Percentiles rank a stretch among this genome's conserved stretches.
These are phyloP conservation scores for Adelges cooleyi DNA, from an alignment of 1,140 invertebrate genomes.

Conservation along the genomic window DNA sequence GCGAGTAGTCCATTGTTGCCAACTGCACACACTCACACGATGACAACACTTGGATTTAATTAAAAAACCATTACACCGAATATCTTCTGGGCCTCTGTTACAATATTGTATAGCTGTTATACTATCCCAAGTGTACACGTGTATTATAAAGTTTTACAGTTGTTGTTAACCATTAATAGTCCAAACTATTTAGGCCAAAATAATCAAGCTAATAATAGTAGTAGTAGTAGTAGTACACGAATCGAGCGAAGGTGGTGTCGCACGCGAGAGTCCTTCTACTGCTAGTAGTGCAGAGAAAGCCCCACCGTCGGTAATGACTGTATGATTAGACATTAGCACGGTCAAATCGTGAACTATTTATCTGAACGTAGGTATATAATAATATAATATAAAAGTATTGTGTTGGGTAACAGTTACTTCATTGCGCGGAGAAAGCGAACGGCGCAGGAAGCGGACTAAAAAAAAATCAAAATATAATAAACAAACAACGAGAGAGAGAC, in stretches of 20 bases:
- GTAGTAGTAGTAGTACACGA: not conserved
- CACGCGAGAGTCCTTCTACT: too few relatives aligned
- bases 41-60: constrained; percentile 12
- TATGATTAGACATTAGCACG: constrained; percentile 1
- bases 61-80: constrained; percentile 6
- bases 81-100: not conserved
- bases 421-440: constrained; percentile 15
- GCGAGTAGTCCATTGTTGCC: constrained; percentile 20
- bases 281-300: too few relatives aligned
- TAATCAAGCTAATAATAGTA: constrained; percentile 21
- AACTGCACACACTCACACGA: not conserved
- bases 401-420: constrained; percentile 19
- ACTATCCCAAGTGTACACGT: too few relatives aligned
- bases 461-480: not conserved
- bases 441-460: constrained; percentile 9
- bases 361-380: not conserved
- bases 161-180: too few relatives aligned
- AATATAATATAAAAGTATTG: not conserved
- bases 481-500: not conserved
- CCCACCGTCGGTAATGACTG: not conserved
- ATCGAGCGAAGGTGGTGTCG: not conserved
- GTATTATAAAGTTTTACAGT: too few relatives aligned
- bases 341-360: constrained; percentile 1
- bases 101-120: too few relatives aligned
- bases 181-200: constrained; percentile 19